Conservation (phyloP, 2,797 vertebrate species). For the Pseudomugil tenellus region DNA sequence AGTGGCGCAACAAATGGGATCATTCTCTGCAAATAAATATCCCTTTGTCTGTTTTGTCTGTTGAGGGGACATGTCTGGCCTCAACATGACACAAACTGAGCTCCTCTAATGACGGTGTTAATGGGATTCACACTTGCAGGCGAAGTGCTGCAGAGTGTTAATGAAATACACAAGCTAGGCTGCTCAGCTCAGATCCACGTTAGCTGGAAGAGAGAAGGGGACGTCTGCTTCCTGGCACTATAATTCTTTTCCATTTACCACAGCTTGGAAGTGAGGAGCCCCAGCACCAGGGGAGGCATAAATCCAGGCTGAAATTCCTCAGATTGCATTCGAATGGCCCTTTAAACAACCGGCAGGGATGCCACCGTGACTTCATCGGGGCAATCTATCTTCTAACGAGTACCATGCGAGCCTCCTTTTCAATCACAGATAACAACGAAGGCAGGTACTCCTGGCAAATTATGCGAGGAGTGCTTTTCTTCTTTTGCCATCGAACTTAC, state of each 20-base stretch:
- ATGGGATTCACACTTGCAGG: constrained; percentile 47
- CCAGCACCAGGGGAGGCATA: constrained; percentile 64
- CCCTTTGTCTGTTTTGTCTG: constrained; percentile 7
- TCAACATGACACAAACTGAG: constrained; percentile 26
- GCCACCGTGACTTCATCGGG: constrained; percentile 55
- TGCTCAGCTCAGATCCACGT: constrained; percentile 31
- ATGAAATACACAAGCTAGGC: constrained; percentile 61
- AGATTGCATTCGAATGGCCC: constrained; percentile 79
- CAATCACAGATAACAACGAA: constrained; percentile 62
- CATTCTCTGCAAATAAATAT: background rate
- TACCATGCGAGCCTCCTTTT: constrained; percentile 48
- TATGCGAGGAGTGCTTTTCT: constrained; percentile 24
- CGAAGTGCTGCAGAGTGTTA: constrained; percentile 54
- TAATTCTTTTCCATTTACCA: constrained; percentile 73
- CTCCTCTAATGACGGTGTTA: constrained; percentile 54
- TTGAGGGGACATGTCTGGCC: constrained; percentile 23
- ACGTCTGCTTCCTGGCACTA: constrained; percentile 58
- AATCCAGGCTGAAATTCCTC: constrained; percentile 75
- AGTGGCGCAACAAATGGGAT: background rate
- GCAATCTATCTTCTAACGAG: constrained; percentile 60
- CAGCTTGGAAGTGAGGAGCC: constrained; percentile 49
- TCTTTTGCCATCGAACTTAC: constrained; percentile 25
- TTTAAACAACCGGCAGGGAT: constrained; percentile 77
- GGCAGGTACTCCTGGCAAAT: constrained; percentile 45
- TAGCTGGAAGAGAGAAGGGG: constrained; percentile 23